Evolutionary conservation across 2,113 vertebrate species (phyloP), one percentile per base, ranked within the genome.

Genomic region (Mastomys coucha): DNA sequence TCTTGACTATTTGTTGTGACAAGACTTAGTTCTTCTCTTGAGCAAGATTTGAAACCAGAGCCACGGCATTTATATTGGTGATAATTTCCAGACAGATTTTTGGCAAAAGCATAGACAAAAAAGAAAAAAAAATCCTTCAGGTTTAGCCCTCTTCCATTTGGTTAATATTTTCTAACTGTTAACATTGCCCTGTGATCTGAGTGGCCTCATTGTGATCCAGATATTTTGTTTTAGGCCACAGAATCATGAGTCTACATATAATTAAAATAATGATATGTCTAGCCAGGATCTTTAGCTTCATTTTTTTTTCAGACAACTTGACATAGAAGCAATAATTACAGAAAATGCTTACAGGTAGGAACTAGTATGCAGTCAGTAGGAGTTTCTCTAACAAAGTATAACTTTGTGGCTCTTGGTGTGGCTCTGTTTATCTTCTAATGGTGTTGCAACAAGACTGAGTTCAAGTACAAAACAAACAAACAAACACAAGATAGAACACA

Each of bases 41-140:
- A 58, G 97, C 49, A 93, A 95, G 88, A 95, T 95, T 95, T 95
- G 95, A 97, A 98, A 96, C 90, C 72, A 93, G 88, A 95, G 85
- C 88, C 45, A 58, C 39, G n/a, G 33, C 65, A 70, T 96, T 93
- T 94, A 45, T 24, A 14, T 36, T 94, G 49, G 76, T 78, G 80
- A 17, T 88, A 87, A 89, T 73, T 96, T 56, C 22, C 60, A 91
- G 89, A 51, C 80, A 89, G 16, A 53, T 89, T 94, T 97, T 96
- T 92, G 81, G 91, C 73, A 49, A 39, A 92, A 60, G 72, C 36
- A 51, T 49, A 49, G n/a, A 31, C 56, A 58, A 16, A 11, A 53
- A 53, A n/a, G 22, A 26, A 81, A 36, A 76, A 63, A 96, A 77
- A 77, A 51, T 88, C 45, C 51, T 92, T 82, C 60, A 91, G 45